Percentiles rank a stretch among this genome's conserved stretches.
phyloP scores from a whole-genome alignment of 2,888 invertebrate genomes.

The Amphipoea lucens region DNA sequence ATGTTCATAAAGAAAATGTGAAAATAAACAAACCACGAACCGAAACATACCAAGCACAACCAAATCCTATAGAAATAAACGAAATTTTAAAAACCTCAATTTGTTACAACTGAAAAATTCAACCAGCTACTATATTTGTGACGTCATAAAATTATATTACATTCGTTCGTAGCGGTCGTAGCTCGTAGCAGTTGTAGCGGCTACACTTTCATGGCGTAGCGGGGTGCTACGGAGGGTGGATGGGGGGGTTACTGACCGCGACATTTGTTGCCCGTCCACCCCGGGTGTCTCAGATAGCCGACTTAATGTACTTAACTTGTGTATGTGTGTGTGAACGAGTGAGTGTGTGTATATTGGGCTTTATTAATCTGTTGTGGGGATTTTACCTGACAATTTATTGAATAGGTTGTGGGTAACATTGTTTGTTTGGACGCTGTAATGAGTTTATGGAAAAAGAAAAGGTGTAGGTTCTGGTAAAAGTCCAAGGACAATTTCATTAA shows the following conservation, averaged over 20 bases:
- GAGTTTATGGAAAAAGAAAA: constrained; percentile 10
- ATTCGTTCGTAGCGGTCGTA: constrained; percentile 65
- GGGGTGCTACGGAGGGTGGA: constrained; percentile 69
- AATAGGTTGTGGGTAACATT: constrained; percentile 28
- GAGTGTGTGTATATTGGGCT: constrained; percentile 59
- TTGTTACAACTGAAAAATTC: constrained; percentile 65
- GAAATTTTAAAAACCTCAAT: constrained; percentile 53
- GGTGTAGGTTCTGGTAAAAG: neutral
- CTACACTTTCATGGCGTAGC: constrained; percentile 70
- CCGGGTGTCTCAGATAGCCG: constrained; percentile 72
- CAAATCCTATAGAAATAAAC: constrained; percentile 39
- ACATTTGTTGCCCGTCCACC: constrained; percentile 88
- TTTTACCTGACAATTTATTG: constrained; percentile 62
- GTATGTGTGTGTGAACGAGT: constrained; percentile 63
- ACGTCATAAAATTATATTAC: constrained; percentile 69
- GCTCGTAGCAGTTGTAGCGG: constrained; percentile 70
- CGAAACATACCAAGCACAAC: neutral
- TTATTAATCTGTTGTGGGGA: constrained; percentile 65
- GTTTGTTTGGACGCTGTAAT: constrained; percentile 18
- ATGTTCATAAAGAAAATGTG: neutral
- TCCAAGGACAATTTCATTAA: neutral
- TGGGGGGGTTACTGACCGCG: constrained; percentile 85
- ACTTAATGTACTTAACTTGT: constrained; percentile 73
- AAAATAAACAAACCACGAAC: neutral
- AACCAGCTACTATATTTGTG: constrained; percentile 66